These are phyloP conservation scores for Drosophila seclusa DNA, from an alignment of 2,888 invertebrate genomes.

Conservation along the genomic window DNA sequence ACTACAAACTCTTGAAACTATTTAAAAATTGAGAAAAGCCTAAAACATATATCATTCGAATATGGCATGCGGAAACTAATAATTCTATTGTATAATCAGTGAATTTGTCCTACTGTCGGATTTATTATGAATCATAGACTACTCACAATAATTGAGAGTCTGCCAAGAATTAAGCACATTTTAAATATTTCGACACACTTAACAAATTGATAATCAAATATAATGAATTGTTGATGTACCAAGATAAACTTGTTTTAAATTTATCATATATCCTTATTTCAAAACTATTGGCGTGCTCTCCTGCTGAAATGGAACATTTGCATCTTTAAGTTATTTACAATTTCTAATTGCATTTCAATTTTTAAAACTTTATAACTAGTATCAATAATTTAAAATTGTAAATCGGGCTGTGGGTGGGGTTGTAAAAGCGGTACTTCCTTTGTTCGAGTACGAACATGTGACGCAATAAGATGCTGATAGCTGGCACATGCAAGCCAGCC, in stretches of 20 bases:
- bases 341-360: slow-evolving; percentile 22
- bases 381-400: too few species aligned
- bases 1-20: slow-evolving; percentile 5
- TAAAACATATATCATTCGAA: background rate
- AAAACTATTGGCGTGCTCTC: slow-evolving; percentile 34
- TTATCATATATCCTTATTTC: background rate
- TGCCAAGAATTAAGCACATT: slow-evolving; percentile 6
- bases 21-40: too few species aligned
- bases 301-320: too few species aligned
- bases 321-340: background rate
- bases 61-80: slow-evolving; percentile 1
- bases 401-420: too few species aligned
- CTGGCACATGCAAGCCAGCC: too few species aligned
- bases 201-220: background rate
- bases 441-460: too few species aligned
- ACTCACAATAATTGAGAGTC: background rate
- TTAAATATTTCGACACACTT: slow-evolving; percentile 8
- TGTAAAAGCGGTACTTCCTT: too few species aligned
- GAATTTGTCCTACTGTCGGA: too few species aligned
- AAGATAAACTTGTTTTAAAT: background rate
- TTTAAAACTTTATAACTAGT: background rate
- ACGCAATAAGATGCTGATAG: too few species aligned
- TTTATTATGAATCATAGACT: background rate
- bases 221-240: slow-evolving; percentile 25
- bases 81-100: too few species aligned